These are phyloP conservation scores for Lerista edwardsae DNA, from an alignment of 2,797 vertebrate species.

Conservation along the genomic window DNA sequence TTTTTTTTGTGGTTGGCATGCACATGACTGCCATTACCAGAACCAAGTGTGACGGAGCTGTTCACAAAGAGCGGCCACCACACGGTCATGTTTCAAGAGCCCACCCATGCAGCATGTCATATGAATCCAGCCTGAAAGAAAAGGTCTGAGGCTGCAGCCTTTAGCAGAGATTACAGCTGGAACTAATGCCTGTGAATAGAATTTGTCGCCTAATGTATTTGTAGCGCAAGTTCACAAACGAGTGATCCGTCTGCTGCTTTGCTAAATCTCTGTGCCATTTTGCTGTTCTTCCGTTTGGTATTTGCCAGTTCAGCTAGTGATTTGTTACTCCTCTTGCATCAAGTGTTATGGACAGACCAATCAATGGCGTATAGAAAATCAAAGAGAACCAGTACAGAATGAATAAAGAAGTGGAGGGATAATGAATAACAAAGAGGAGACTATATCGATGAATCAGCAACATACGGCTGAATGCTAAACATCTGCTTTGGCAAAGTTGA, in stretches of 20 bases:
- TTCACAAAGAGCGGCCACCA: neutral
- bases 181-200: neutral
- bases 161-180: neutral
- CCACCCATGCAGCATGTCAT: neutral
- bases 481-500: constrained; percentile 29
- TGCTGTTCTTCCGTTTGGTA: neutral
- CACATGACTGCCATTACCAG: neutral
- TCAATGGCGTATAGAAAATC: constrained; percentile 29
- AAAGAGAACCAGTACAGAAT: constrained; percentile 22
- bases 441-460: constrained; percentile 28
- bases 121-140: neutral
- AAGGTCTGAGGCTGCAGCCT: neutral
- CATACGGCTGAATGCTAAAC: constrained; percentile 24
- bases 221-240: neutral
- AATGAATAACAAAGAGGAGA: constrained; percentile 27
- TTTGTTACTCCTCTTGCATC: constrained; percentile 16
- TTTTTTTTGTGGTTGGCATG: neutral
- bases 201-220: neutral
- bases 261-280: neutral
- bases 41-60: neutral
- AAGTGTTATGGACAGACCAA: constrained; percentile 4
- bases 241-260: neutral
- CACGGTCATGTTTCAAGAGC: neutral
- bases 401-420: constrained; percentile 12
- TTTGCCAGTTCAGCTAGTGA: constrained; percentile 21